A percentile compares a stretch with the other conserved stretches of the same genome.
Evolutionary conservation across 2,797 vertebrate genomes (phyloP).

Genomic region (Crax fasciolata): DNA sequence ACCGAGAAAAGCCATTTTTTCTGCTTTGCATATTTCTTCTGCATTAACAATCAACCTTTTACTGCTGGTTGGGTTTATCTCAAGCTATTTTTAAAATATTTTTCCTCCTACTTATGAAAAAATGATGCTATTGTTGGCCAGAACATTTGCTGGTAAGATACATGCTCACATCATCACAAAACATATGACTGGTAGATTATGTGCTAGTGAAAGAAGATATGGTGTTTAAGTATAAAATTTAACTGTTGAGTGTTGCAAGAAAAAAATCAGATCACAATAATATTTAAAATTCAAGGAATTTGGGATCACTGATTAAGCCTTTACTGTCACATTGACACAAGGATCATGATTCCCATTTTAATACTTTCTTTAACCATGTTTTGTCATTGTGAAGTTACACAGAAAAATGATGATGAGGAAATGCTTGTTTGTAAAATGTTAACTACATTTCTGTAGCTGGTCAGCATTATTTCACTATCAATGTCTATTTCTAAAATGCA

Average conservation of each 20-base stretch:
- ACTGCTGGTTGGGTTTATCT: constrained; percentile 16
- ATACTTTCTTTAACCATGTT: background rate
- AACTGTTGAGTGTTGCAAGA: constrained; percentile 12
- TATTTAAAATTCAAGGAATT: background rate
- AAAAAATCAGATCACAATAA: constrained; percentile 4
- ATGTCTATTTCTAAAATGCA: background rate
- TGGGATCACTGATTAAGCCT: background rate
- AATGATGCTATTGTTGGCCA: constrained; percentile 42
- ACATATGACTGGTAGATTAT: constrained; percentile 27
- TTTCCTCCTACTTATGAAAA: constrained; percentile 30
- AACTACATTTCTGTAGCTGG: background rate
- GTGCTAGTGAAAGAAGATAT: constrained; percentile 1
- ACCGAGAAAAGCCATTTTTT: background rate
- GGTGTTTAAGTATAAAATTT: constrained; percentile 19
- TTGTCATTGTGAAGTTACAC: background rate
- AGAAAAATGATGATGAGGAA: background rate
- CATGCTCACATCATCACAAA: constrained; percentile 35
- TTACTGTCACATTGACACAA: background rate
- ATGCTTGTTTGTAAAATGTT: background rate
- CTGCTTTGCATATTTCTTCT: constrained; percentile 27
- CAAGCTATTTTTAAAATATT: constrained; percentile 34
- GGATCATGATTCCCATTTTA: background rate
- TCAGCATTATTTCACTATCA: background rate
- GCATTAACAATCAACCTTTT: constrained; percentile 4
- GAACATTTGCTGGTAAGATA: constrained; percentile 20